Base-by-base conservation (phyloP, 2,888 invertebrate species). In the Arrhopalites spinosus region DNA sequence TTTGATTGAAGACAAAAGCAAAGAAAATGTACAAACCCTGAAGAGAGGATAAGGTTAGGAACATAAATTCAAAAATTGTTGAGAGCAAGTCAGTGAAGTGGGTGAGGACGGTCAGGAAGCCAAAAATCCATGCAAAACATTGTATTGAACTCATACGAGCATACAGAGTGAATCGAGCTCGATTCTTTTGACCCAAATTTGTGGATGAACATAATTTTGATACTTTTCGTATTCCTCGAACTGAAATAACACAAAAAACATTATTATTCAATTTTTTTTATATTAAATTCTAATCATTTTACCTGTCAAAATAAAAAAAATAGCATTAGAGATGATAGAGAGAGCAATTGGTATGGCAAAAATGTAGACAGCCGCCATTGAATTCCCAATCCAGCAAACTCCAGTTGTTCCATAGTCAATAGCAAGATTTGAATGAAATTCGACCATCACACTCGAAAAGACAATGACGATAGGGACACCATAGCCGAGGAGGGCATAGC, bases 21-120 rank as follows among this genome's bases (percentile, higher is more conserved):
- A 53, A 25, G 59, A 74, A 74, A 20, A 74, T 53, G 25, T 74
- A 74, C 5, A 74, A 20, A 20, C 74, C 74, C 56, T 74, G 74
- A 25, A 67, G 43, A 5, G 74, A 67, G 43, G 56, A 67, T 0
- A 67, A 25, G 25, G 67, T 68, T 1, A 68, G 29, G 45, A 74
- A 74, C 0, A 25, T 11, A 25, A 74, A 66, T 20, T 67, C 74
- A 67, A 74, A 74, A 43, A 53, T 59, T 1, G 1, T 47, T 0
- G 68, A 30, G 11, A 45, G 17, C 15, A 43, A 23, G 7, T 23
- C 20, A 23, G 27, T 43, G 20, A 67, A 74, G 23, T 68, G 53
- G 17, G 63, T 29, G 25, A 67, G 30, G 15, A 74, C 74, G 27
- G 67, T 20, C 2, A 74, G 56, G 27, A 74, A 74, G 20, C 74